Percentiles rank a stretch among this genome's conserved stretches.
These are phyloP conservation scores for Leiothrix lutea DNA, from an alignment of 2,113 vertebrate species.

Conservation along the genomic window DNA sequence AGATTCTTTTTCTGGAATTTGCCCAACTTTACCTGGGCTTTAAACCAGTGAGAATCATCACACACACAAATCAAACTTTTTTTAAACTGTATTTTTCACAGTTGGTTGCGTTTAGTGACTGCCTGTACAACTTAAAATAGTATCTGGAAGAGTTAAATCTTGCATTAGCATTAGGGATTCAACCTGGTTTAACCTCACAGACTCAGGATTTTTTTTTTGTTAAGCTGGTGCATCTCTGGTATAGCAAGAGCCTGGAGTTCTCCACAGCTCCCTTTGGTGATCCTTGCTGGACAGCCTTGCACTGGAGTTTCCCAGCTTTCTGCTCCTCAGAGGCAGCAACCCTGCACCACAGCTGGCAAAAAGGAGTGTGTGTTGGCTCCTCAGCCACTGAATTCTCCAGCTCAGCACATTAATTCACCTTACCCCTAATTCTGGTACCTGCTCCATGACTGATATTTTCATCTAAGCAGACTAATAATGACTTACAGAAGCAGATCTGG, in stretches of 20 bases:
- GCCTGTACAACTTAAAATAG: not conserved
- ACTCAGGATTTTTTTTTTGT: not conserved
- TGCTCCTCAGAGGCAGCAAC: not conserved
- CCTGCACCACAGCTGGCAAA: not conserved
- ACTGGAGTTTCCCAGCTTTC: not conserved
- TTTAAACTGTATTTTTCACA: not conserved
- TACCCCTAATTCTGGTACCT: not conserved
- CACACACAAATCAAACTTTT: not conserved
- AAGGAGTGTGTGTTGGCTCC: not conserved
- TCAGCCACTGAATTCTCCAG: not conserved
- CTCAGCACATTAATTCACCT: not conserved
- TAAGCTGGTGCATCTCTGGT: not conserved
- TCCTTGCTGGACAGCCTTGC: not conserved
- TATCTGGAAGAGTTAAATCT: not conserved
- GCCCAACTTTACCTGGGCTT: not conserved
- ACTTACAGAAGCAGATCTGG: not conserved
- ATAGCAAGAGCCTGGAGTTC: not conserved
- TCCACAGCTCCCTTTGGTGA: not conserved
- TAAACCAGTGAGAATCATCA: not conserved
- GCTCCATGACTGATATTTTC: not conserved
- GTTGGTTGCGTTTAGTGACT: not conserved
- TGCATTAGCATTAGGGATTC: not conserved
- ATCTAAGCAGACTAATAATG: not conserved
- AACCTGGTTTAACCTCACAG: not conserved
- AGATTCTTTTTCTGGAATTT: not conserved